Evolutionary conservation across 1,140 invertebrate genomes (phyloP), one percentile per base, ranked within the genome.

Genomic region (Drosophila malerkotliana): DNA sequence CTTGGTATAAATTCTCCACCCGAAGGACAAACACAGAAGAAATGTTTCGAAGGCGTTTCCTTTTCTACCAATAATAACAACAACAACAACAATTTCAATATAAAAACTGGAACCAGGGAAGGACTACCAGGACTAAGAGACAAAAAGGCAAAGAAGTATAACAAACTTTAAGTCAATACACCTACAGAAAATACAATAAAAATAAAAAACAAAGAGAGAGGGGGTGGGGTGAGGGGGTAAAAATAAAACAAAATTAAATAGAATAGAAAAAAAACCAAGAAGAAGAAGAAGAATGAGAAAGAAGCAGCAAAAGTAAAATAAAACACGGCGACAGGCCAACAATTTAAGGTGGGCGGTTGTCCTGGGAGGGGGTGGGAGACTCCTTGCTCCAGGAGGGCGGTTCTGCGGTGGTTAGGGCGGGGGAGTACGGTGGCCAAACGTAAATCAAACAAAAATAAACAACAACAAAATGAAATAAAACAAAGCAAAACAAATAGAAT

Each of bases 91-190:
- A 56, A 44, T 37, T 55, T 51, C 48, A 67, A 60, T 18, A 67
- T 53, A 39, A 58, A 60, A 44, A 63, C 47, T 69, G 56, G 52
- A 69, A 69, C 63, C 66, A 48, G 64, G 64, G 57, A 21, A 21
- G 21, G 21, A 21, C 21, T 21, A 21, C 21, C 21, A 21, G 21
- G 21, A 69, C 66, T 32, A 52, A 57, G 55, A 76, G 55, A 76
- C 72, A 64, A 80, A 80, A 84, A 80, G 76, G 61, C 81, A 84
- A 83, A 84, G 77, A 85, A 85, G 81, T 77, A 85, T 68, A 81
- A 85, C 72, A 80, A 85, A 85, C 81, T 85, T 85, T 85, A 85
- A 85, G 81, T 85, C 81, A 85, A 85, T 85, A 85, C 81, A 72
- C 80, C 76, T 83, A 83, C 72, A 76, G 47, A 83, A 62, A 78